phyloP scores from a whole-genome alignment of 2,888 invertebrate species.

The Nipponacmea schrenckii region DNA sequence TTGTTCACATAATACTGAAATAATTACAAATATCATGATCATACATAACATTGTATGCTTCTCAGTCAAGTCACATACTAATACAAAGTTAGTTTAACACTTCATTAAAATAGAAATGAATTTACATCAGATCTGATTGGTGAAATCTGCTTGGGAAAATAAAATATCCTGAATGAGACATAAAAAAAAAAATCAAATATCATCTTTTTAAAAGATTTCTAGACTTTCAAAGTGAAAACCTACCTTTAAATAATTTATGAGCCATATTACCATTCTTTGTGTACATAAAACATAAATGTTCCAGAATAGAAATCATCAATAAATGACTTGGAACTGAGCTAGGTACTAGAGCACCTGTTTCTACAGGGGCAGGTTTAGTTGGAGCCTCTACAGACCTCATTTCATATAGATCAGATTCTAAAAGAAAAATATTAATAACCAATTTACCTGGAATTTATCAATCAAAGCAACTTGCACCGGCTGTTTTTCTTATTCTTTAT shows the following conservation, averaged over 20 bases:
- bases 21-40: not conserved
- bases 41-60: not conserved
- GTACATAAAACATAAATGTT: slow-evolving; percentile 59
- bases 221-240: slow-evolving; percentile 12
- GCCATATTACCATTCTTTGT: slow-evolving; percentile 44
- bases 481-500: not conserved
- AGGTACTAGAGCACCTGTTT: slow-evolving; percentile 28
- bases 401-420: slow-evolving; percentile 20
- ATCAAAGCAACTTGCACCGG: not conserved
- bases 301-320: slow-evolving; percentile 57
- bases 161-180: too few relatives aligned
- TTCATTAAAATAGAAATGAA: too few relatives aligned
- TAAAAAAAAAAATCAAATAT: too few relatives aligned
- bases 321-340: slow-evolving; percentile 54
- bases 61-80: too few relatives aligned
- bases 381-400: slow-evolving; percentile 10
- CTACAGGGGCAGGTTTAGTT: slow-evolving; percentile 11
- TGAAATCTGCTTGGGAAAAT: too few relatives aligned
- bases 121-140: too few relatives aligned
- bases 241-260: slow-evolving; percentile 57
- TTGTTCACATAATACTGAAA: slow-evolving; percentile 56
- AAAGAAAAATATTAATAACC: too few relatives aligned
- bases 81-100: too few relatives aligned
- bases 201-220: too few relatives aligned
- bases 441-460: not conserved